Base-by-base conservation (phyloP, 1,140 invertebrate genomes). In the Nilaparvata lugens region DNA sequence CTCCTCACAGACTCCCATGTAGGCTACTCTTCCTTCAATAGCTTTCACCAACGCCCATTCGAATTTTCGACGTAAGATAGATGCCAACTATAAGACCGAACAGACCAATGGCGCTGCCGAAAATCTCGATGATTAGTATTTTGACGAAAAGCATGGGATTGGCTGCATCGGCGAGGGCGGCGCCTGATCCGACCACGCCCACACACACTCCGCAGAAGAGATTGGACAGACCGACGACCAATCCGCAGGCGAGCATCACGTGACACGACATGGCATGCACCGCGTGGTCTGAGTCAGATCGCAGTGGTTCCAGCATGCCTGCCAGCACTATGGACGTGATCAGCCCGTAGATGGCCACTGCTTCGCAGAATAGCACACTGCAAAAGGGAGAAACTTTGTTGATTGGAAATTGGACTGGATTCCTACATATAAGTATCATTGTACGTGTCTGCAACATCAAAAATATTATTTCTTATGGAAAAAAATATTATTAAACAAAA, bases 341-440 rank as follows among this genome's bases (percentile, higher is more conserved):
- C 24, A 98, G 83, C 16, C 95, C 95, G 73, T 97, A 97, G 75
- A 98, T 97, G 58, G 95, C 95, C 2, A 98, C 95, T 67, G 95
- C 95, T 78, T 98, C 95, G 74, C 95, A 98, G 80, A 98, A 98
- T 74, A 98, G 97, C 70, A 98, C 94, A 56, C 93, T 97, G 69
- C n/a, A n/a, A n/a, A n/a, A n/a, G n/a, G n/a, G n/a, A n/a, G n/a
- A n/a, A n/a, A n/a, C n/a, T n/a, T n/a, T n/a, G n/a, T n/a, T n/a
- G n/a, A n/a, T n/a, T n/a, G n/a, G n/a, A n/a, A n/a, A n/a, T n/a
- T n/a, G n/a, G n/a, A n/a, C n/a, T n/a, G n/a, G n/a, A n/a, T n/a
- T n/a, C n/a, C n/a, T n/a, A n/a, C n/a, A n/a, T n/a, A n/a, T n/a
- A n/a, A n/a, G n/a, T n/a, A n/a, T n/a, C n/a, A n/a, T n/a, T n/a